phyloP scores from a whole-genome alignment of 2,113 vertebrate genomes.

The Corythoichthys haematopterus region DNA sequence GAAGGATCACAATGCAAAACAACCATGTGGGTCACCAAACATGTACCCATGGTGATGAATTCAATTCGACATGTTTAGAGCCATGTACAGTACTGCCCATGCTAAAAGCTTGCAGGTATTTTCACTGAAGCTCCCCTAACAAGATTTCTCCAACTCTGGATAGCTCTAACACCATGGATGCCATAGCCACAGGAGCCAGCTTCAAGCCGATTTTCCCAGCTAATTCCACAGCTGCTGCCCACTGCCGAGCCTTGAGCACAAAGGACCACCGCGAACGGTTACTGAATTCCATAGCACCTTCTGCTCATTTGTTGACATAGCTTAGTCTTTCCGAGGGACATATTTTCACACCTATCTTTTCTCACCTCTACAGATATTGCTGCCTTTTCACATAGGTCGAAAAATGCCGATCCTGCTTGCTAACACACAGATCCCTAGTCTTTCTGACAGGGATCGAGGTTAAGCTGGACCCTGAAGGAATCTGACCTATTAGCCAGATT shows the following conservation, averaged over 20 bases:
- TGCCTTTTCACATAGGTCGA: neutral
- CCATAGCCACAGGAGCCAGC: neutral
- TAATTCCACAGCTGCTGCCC: conserved; percentile 5
- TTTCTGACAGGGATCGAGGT: too few species aligned
- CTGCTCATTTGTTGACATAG: neutral
- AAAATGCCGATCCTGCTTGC: neutral
- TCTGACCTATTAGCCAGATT: too few species aligned
- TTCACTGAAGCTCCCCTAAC: neutral
- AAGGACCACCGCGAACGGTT: neutral
- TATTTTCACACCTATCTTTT: neutral
- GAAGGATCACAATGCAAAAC: neutral
- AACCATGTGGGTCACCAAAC: neutral
- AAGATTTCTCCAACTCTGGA: neutral
- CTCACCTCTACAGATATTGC: neutral
- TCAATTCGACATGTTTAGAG: neutral
- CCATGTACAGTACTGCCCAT: neutral
- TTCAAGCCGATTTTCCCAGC: conserved; percentile 2
- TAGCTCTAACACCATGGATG: neutral
- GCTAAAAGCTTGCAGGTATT: neutral
- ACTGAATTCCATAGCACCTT: neutral
- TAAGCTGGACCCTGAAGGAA: too few species aligned
- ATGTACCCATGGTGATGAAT: too few species aligned
- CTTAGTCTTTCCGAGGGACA: neutral
- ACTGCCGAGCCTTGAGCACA: neutral
- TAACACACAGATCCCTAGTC: neutral